Base-by-base conservation (phyloP, 2,797 vertebrate species). In the Bucorvus abyssinicus region DNA sequence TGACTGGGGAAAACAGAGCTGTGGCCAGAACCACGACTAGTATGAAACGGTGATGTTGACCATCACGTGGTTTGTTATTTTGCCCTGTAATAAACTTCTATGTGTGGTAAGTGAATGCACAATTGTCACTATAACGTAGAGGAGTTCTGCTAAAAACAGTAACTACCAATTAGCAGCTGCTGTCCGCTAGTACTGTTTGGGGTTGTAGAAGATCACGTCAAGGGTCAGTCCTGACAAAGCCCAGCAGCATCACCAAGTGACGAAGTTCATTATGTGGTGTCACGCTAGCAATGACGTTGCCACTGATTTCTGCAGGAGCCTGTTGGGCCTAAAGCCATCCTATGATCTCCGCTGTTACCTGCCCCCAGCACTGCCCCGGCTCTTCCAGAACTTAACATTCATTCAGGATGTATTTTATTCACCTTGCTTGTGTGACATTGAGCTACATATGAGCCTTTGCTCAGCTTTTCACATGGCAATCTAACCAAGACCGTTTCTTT, bases 1-100 rank as follows among this genome's bases (percentile, higher is more conserved):
- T 68, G 71, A 85, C 56, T 55, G 17, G 87, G 40, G 68, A 89
- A 89, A 92, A 91, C 68, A 92, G 90, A 91, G 82, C 76, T 89
- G 87, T 87, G 84, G 71, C 65, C 75, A 87, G 91, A 90, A 47
- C 45, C 52, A 65, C 0, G 5, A 14, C 89, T 38, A 69, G 32
- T n/a, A 52, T 15, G 26, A 76, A 94, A 73, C 23, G 17, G 68
- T 74, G 69, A 70, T 73, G 82, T 45, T 81, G 84, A 79, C 2
- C 3, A 73, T 90, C 78, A 87, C 56, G 23, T 3, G 4, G 52
- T 73, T 91, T 92, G 70, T 90, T 91, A 53, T 77, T 93, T 80
- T 94, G 77, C 36, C 77, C 61, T 92, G 53, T 52, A 92, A 59
- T 81, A 86, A 85, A 78, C 47, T 45, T 70, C 63, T 45, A 49